Percentiles rank a stretch among this genome's conserved stretches.
These are phyloP conservation scores for Clupea harengus DNA, from an alignment of 2,113 vertebrate species.

Conservation along the genomic window DNA sequence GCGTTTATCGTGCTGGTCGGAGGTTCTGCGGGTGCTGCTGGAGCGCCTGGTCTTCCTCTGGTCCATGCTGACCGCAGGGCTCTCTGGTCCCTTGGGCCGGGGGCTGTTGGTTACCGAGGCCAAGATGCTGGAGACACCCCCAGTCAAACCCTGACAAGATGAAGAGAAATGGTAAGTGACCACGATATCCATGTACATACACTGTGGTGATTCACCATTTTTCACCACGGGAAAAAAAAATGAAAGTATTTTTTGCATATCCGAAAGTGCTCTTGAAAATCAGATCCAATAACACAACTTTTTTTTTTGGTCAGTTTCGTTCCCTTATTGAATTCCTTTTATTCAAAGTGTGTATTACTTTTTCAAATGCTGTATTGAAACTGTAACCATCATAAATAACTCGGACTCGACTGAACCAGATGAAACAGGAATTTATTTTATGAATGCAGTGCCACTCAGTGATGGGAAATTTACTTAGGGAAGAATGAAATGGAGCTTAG, in stretches of 20 bases:
- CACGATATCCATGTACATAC: not conserved
- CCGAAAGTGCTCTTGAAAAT: not conserved
- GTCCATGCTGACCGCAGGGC: conserved; percentile 4
- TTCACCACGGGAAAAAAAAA: no score
- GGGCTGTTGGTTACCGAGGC: conserved; percentile 48
- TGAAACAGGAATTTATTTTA: not conserved
- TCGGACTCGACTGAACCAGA: not conserved
- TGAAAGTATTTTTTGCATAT: not conserved
- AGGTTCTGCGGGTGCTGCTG: conserved; percentile 39
- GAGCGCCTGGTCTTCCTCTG: conserved; percentile 30
- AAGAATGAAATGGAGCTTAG: not conserved
- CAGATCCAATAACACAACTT: not conserved
- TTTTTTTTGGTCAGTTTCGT: not conserved
- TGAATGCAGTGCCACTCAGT: not conserved
- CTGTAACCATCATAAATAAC: not conserved
- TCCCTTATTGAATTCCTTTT: not conserved
- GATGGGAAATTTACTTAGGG: conserved; percentile 1
- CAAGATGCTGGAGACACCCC: conserved; percentile 25
- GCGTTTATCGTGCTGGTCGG: conserved; percentile 54
- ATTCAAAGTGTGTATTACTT: not conserved
- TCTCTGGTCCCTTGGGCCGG: conserved; percentile 35
- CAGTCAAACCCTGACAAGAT: not conserved
- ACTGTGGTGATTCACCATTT: not conserved
- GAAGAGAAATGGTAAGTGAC: not conserved
- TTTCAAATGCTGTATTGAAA: not conserved